Evolutionary conservation across 2,797 vertebrate species (phyloP).

Genomic region (Protonibea diacanthus): DNA sequence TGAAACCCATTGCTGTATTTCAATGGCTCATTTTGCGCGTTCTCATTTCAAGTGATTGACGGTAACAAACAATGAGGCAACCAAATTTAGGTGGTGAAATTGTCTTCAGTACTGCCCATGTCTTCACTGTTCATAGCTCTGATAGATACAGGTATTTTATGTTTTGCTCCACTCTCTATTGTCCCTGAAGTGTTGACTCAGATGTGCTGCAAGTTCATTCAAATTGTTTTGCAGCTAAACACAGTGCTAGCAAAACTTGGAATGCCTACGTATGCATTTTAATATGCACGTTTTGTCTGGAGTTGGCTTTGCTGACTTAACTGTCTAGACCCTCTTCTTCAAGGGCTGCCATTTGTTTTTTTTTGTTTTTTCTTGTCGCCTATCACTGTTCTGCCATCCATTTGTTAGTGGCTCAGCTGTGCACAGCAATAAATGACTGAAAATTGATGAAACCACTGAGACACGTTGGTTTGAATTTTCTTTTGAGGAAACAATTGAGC

Average conservation of each 20-base stretch:
- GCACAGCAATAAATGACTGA: conserved; percentile 43
- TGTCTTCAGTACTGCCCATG: background rate
- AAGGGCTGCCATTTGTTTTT: conserved; percentile 41
- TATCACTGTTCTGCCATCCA: conserved; percentile 34
- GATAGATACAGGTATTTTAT: background rate
- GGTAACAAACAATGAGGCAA: conserved; percentile 6
- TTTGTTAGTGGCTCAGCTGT: conserved; percentile 45
- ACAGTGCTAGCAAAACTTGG: background rate
- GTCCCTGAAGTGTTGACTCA: conserved; percentile 1
- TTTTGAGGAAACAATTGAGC: conserved; percentile 42
- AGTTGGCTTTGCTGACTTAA: conserved; percentile 48
- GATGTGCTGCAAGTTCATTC: conserved; percentile 18
- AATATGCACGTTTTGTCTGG: conserved; percentile 22
- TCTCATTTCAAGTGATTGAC: background rate
- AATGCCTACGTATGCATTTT: conserved; percentile 28
- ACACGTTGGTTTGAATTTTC: conserved; percentile 36
- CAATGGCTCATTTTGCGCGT: conserved; percentile 3
- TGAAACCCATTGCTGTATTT: conserved; percentile 28
- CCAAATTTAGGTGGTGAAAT: background rate
- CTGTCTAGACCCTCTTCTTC: conserved; percentile 48
- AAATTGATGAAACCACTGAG: conserved; percentile 52
- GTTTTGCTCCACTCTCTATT: background rate
- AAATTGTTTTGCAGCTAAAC: background rate
- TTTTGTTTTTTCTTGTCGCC: conserved; percentile 11
- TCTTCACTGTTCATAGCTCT: background rate